phyloP scores from a whole-genome alignment of 1,140 invertebrate genomes.

The Notospermus geniculatus region DNA sequence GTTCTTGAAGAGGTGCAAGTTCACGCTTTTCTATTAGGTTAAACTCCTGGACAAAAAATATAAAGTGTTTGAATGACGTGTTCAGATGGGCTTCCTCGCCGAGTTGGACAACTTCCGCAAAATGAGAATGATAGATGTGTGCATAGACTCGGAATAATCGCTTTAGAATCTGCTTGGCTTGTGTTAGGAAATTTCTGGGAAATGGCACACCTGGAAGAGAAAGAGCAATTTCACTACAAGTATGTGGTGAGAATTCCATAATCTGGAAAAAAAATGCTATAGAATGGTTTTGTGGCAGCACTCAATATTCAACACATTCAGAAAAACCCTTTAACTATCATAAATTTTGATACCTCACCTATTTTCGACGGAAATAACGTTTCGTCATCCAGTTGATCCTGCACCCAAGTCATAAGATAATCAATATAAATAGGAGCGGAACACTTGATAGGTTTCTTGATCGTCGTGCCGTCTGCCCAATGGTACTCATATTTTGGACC shows the following conservation, averaged over 20 bases:
- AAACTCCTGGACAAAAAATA: constrained; percentile 99
- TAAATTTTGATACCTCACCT: constrained; percentile 61
- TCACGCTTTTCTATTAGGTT: constrained; percentile 94
- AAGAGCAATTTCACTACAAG: constrained; percentile 16
- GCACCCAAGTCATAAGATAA: constrained; percentile 99
- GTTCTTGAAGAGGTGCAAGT: constrained; percentile 92
- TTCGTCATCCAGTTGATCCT: constrained; percentile 98
- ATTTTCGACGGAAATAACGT: constrained; percentile 99
- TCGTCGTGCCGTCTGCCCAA: constrained; percentile 97
- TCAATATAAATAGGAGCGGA: constrained; percentile 99
- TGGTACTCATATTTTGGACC: constrained; percentile 99
- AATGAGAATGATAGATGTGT: constrained; percentile 99
- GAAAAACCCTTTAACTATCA: no score
- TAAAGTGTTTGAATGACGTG: constrained; percentile 99
- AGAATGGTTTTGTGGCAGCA: no score
- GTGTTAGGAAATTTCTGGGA: constrained; percentile 95
- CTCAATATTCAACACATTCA: no score
- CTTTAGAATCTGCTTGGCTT: constrained; percentile 97
- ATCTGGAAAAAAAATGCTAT: no score
- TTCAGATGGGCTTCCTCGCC: constrained; percentile 99
- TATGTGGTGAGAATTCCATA: no score
- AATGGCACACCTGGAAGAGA: constrained; percentile 84
- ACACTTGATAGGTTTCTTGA: constrained; percentile 99
- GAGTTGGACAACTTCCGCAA: constrained; percentile 93
- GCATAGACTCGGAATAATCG: constrained; percentile 98